Base-by-base conservation (phyloP, 2,113 vertebrate species). In the Neodontobutis hainanensis region DNA sequence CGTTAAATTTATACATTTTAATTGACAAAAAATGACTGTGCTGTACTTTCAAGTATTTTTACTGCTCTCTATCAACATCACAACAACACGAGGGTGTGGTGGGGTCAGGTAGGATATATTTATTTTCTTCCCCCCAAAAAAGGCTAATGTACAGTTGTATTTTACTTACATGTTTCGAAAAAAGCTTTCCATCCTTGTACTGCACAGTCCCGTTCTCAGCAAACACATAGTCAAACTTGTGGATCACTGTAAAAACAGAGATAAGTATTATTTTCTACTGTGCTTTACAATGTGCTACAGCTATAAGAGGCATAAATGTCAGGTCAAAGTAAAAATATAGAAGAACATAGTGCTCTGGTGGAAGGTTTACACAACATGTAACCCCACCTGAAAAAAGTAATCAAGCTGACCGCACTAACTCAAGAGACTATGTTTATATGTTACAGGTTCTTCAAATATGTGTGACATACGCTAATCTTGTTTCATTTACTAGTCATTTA, bases 161-260 rank as follows among this genome's bases (percentile, higher is more conserved):
- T 11, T n/a, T 4, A 80, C 90, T 75, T 71, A 99, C 97, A 88
- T 99, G 95, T 84, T 96, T 98, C 56, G 96, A 95, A 77, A 98
- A 81, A 10, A 99, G 94, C 34, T 89, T 94, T 62, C 97, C 96
- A 0, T 99, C 94, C 87, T 98, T 98, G 81, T 98, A 99, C 52
- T 98, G 96, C 82, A 99, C 97, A 0, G 96, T 97, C 4, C 97
- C 97, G 0, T 99, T 99, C 91, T 99, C 97, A 0, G 96, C 96
- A 58, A 99, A 99, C 69, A 99, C 95, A 2, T 98, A 99, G 77
- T 99, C 97, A 83, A 97, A 99, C 90, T 97, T 99, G 62, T 94
- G 82, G 10, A 98, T 91, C 65, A 99, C 97, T 99, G 87, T 32
- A 75, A 83, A 55, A 27, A 86, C 11, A 87, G 47, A 73, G 44